Base-by-base conservation (phyloP, 2,888 invertebrate species). In the Idaea dimidiata region DNA sequence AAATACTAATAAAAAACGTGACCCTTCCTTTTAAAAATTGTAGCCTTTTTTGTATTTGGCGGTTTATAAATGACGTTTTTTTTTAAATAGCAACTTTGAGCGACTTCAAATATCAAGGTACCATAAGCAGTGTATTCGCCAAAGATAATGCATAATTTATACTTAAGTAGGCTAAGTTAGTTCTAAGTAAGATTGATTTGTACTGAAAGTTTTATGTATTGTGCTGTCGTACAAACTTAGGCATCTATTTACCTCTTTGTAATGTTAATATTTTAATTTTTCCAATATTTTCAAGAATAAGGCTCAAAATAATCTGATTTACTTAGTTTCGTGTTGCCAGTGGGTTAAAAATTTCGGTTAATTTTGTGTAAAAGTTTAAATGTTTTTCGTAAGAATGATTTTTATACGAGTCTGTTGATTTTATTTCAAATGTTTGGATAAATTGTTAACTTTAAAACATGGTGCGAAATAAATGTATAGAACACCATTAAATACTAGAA, bases 81-180 rank as follows among this genome's bases (percentile, higher is more conserved):
- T 72, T 69, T 71, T 72, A 74, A 71, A 74, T 72, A 58, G 60
- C 67, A 75, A 68, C n/a, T n/a, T n/a, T 14, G 14, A 43, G 43
- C 75, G 78, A 78, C 73, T 75, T 73, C 76, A 77, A 74, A 73
- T 81, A 81, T 79, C 78, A 83, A 72, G 86, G 88, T 89, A 88
- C 88, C 84, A 77, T 86, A 81, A 87, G 85, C 87, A 91, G 88
- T 91, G 87, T 90, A 89, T 84, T 90, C 90, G 91, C 91, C 91
- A 91, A 91, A 91, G 91, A 91, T 91, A 88, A 84, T 83, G 90
- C 90, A 90, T 91, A 91, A 91, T 91, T 87, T 86, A 83, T 81
- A 67, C 71, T 73, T 86, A 86, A 85, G 76, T 81, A 82, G 69
- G 68, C 67, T 70, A 67, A 82, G 77, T 66, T 84, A 84, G 80